Percentiles rank a stretch among this genome's conserved stretches.
These are phyloP conservation scores for Zhuqinia jingwanae DNA, from an alignment of 2,888 invertebrate species.

Conservation along the genomic window DNA sequence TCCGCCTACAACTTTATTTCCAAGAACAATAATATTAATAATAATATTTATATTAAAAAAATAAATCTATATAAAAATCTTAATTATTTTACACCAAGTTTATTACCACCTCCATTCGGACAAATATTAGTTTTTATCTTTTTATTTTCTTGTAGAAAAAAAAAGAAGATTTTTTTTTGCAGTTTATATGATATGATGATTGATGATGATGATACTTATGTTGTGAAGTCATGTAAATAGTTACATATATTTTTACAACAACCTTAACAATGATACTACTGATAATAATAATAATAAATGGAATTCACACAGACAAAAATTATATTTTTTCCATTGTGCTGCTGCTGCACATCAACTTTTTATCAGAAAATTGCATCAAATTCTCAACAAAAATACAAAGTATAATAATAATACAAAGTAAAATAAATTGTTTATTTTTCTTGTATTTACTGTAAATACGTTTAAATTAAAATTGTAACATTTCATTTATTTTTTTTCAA, in stretches of 20 bases:
- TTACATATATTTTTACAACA: neutral
- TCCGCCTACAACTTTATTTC: neutral
- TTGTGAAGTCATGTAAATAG: no score
- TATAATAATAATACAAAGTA: neutral
- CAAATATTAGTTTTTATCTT: conserved; percentile 37
- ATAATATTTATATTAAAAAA: no score
- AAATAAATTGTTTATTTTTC: no score
- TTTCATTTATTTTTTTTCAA: conserved; percentile 20
- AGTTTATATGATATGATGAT: neutral
- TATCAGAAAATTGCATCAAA: conserved; percentile 34
- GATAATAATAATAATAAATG: conserved; percentile 17
- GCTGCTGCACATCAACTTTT: neutral
- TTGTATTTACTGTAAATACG: neutral
- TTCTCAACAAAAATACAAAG: neutral
- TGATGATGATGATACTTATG: no score
- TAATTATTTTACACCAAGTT: conserved; percentile 2
- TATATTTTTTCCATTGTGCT: neutral
- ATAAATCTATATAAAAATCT: no score
- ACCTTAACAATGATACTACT: conserved; percentile 21
- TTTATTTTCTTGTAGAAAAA: conserved; percentile 1
- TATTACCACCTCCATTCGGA: conserved; percentile 11
- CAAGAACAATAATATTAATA: conserved; percentile 14
- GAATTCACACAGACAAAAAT: conserved; percentile 30
- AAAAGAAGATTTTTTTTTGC: conserved; percentile 6
- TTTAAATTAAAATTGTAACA: neutral